Conservation (phyloP, 2,888 invertebrate species). For the Adela reaumurella region DNA sequence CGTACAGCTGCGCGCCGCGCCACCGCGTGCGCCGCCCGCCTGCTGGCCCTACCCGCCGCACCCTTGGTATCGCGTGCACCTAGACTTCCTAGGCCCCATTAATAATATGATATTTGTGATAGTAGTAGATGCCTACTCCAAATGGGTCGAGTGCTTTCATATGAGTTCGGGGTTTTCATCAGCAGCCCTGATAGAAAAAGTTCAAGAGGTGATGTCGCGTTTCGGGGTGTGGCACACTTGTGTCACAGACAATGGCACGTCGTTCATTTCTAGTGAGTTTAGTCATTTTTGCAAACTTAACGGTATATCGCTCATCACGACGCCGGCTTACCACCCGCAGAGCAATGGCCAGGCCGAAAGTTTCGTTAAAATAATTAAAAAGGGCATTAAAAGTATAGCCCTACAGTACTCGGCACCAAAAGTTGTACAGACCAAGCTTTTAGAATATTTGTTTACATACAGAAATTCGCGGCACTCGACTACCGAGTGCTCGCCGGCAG, state of each 20-base stretch:
- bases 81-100: conserved; percentile 15
- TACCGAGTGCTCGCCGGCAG: conserved; percentile 6
- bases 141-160: conserved; percentile 15
- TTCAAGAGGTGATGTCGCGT: conserved; percentile 11
- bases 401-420: conserved; percentile 4
- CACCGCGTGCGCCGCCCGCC: conserved; percentile 11
- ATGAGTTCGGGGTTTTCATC: conserved; percentile 7
- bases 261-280: conserved; percentile 11
- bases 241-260: conserved; percentile 13
- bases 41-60: conserved; percentile 6
- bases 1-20: conserved; percentile 3
- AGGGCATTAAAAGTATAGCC: conserved; percentile 10
- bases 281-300: conserved; percentile 11
- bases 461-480: conserved; percentile 10
- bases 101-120: conserved; percentile 9
- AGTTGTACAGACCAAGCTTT: conserved; percentile 3
- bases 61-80: conserved; percentile 12
- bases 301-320: conserved; percentile 11
- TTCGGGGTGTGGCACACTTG: conserved; percentile 10
- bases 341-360: conserved; percentile 13
- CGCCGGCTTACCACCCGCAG: conserved; percentile 10
- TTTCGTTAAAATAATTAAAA: conserved; percentile 13
- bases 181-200: conserved; percentile 6
- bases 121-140: conserved; percentile 13
- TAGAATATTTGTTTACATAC: conserved; percentile 10